Conservation (phyloP, 1,140 invertebrate species). For the Potamilus streckersoni region DNA sequence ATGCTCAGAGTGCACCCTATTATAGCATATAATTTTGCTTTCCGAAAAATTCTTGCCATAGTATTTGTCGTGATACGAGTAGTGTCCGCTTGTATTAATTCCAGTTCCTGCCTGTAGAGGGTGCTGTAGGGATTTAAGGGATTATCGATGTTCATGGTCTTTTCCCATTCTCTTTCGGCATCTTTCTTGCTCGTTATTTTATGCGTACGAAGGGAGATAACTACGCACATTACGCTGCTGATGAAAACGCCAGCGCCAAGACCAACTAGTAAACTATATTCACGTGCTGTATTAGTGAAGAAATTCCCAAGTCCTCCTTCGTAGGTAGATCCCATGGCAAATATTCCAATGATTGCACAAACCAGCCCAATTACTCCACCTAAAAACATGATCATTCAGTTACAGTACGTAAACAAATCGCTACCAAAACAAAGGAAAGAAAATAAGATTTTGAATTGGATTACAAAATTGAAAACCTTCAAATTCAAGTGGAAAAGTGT, state of each 20-base stretch:
- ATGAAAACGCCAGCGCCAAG: constrained; percentile 13
- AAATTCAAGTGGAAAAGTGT: no score
- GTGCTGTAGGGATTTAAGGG: constrained; percentile 62
- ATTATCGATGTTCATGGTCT: constrained; percentile 66
- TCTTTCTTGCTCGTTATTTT: constrained; percentile 20
- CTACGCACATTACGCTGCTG: constrained; percentile 12
- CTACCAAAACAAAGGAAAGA: not conserved
- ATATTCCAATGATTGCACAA: constrained; percentile 30
- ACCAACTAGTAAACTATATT: constrained; percentile 27
- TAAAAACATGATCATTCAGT: constrained; percentile 13
- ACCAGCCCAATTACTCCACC: constrained; percentile 33
- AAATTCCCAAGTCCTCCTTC: constrained; percentile 31
- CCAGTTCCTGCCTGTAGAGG: constrained; percentile 51
- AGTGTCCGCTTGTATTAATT: constrained; percentile 12
- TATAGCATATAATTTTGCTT: constrained; percentile 37
- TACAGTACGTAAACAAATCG: not conserved
- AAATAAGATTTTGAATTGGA: constrained; percentile 29
- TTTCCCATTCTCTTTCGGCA: constrained; percentile 57
- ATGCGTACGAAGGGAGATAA: constrained; percentile 28
- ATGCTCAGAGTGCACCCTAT: constrained; percentile 40
- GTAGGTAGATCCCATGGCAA: constrained; percentile 37
- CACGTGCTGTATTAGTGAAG: constrained; percentile 26
- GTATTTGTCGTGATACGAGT: constrained; percentile 3
- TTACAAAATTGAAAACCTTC: constrained; percentile 54
- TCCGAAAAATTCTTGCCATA: constrained; percentile 41